Percentiles rank a stretch among this genome's conserved stretches.
Conservation (phyloP, 2,797 vertebrate genomes). For the Sebastes matsubarae region DNA sequence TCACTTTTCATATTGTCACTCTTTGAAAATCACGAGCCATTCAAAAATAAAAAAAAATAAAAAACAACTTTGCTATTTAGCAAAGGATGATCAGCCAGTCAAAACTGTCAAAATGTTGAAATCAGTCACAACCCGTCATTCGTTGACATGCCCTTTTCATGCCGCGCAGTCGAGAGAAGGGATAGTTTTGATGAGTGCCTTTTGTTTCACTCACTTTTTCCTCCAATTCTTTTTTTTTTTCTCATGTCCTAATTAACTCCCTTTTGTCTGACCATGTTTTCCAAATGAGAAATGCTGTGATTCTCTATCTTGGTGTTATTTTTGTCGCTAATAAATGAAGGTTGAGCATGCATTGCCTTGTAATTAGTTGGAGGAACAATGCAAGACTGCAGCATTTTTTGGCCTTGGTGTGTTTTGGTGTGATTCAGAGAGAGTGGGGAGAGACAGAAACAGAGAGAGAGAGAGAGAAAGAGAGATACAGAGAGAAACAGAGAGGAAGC, state of each 20-base stretch:
- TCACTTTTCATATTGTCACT: slow-evolving; percentile 60
- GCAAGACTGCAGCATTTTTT: slow-evolving; percentile 72
- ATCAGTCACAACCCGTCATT: slow-evolving; percentile 52
- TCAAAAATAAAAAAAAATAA: slow-evolving; percentile 9
- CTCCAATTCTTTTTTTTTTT: slow-evolving; percentile 19
- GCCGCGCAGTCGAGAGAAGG: slow-evolving; percentile 56
- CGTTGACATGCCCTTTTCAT: slow-evolving; percentile 74
- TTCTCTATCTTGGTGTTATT: slow-evolving; percentile 70
- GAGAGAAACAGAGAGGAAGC: slow-evolving; percentile 44
- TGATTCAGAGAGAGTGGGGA: slow-evolving; percentile 37
- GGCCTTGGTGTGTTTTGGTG: slow-evolving; percentile 73
- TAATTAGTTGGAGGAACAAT: slow-evolving; percentile 81
- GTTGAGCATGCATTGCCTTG: slow-evolving; percentile 69
- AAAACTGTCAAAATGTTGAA: slow-evolving; percentile 41
- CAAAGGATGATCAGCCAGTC: slow-evolving; percentile 48
- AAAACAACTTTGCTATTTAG: slow-evolving; percentile 30
- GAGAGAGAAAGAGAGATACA: slow-evolving; percentile 6
- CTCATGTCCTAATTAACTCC: slow-evolving; percentile 75
- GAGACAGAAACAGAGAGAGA: slow-evolving; percentile 22
- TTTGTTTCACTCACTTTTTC: slow-evolving; percentile 62
- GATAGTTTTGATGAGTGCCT: slow-evolving; percentile 65
- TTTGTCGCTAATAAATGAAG: slow-evolving; percentile 73
- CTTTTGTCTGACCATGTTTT: slow-evolving; percentile 76
- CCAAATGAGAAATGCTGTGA: slow-evolving; percentile 63
- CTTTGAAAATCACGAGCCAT: slow-evolving; percentile 50